Evolutionary conservation across 2,888 invertebrate species (phyloP).

Genomic region (Drosophila ustulata): DNA sequence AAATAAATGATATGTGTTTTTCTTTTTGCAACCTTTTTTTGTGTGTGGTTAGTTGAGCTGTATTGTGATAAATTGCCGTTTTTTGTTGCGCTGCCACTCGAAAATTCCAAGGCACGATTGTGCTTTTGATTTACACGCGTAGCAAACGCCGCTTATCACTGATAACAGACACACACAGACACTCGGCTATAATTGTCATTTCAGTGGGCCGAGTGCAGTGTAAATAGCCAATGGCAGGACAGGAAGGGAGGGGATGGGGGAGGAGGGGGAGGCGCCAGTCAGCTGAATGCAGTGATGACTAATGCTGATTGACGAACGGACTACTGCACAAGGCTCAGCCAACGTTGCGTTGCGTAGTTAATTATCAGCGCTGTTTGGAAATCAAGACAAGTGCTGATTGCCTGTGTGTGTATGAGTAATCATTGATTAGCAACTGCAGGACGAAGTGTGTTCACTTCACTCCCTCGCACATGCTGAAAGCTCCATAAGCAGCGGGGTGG

Average conservation of each 20-base stretch:
- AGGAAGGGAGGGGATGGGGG: neutral
- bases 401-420: conserved; percentile 51
- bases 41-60: conserved; percentile 6
- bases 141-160: conserved; percentile 39
- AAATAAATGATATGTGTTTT: conserved; percentile 61
- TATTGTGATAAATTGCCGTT: conserved; percentile 37
- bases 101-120: conserved; percentile 42
- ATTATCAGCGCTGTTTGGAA: conserved; percentile 74
- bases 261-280: conserved; percentile 19
- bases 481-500: conserved; percentile 7
- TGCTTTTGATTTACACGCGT: conserved; percentile 34
- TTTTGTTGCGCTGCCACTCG: conserved; percentile 25
- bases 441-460: conserved; percentile 7
- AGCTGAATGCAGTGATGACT: conserved; percentile 48
- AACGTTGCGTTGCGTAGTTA: neutral
- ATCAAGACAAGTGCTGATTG: conserved; percentile 73
- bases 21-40: neutral
- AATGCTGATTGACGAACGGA: conserved; percentile 31
- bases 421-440: conserved; percentile 70
- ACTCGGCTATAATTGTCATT: conserved; percentile 22
- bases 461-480: conserved; percentile 24
- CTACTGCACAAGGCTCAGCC: conserved; percentile 51
- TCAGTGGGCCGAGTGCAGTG: conserved; percentile 30
- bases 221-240: conserved; percentile 8
- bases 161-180: conserved; percentile 36